Conservation (phyloP, 30 jellyfish, hydroid and myxozoan genomes). For the Hydractinia symbiolongicarpus region DNA sequence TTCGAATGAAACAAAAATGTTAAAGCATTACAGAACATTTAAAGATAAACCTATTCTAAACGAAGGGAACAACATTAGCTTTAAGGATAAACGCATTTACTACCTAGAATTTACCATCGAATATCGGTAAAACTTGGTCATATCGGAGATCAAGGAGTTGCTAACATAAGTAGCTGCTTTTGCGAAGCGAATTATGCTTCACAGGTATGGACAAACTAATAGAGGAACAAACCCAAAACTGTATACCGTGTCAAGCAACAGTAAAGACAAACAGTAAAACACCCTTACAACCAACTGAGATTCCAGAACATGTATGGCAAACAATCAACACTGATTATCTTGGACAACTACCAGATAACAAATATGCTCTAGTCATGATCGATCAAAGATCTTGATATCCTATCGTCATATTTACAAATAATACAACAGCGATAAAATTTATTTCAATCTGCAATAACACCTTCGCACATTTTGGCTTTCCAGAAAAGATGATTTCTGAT, state of each 20-base stretch:
- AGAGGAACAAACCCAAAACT: constrained; percentile 17
- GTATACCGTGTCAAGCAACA: constrained; percentile 51
- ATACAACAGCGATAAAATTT: too few relatives aligned
- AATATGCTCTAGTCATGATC: not conserved
- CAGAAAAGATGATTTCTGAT: too few relatives aligned
- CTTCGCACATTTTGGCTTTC: too few relatives aligned
- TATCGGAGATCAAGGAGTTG: too few relatives aligned
- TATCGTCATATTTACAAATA: not conserved
- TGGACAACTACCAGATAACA: constrained; percentile 2
- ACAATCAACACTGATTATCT: constrained; percentile 20
- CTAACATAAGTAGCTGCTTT: constrained; percentile 17
- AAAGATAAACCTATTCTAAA: not conserved
- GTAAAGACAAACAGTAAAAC: not conserved
- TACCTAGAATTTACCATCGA: constrained; percentile 26
- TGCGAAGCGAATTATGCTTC: constrained; percentile 45
- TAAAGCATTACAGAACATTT: constrained; percentile 8
- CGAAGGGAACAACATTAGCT: constrained; percentile 12
- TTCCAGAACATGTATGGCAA: constrained; percentile 13
- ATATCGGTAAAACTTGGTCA: constrained; percentile 12
- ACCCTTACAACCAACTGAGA: constrained; percentile 18
- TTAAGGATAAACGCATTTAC: constrained; percentile 39
- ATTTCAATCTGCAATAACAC: too few relatives aligned
- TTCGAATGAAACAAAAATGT: not conserved
- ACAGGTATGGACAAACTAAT: constrained; percentile 34
- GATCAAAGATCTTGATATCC: constrained; percentile 21